Percentiles rank a stretch among this genome's conserved stretches.
These are phyloP conservation scores for Pachycephala philippinensis DNA, from an alignment of 2,113 vertebrate genomes.

Conservation along the genomic window DNA sequence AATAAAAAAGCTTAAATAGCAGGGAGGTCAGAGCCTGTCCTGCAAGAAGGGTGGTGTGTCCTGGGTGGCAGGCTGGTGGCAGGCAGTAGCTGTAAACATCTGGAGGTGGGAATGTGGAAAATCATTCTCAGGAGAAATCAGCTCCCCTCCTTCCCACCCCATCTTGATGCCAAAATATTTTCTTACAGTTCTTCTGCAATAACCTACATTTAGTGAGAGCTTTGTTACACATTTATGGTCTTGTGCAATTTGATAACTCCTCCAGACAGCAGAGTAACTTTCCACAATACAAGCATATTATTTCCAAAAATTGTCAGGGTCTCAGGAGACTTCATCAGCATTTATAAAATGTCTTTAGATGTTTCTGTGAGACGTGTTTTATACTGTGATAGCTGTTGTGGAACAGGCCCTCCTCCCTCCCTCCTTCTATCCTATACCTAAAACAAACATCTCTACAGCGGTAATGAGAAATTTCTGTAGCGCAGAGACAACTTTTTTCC, in stretches of 20 bases:
- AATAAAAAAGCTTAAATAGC: neutral
- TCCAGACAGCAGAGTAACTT: neutral
- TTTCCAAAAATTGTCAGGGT: neutral
- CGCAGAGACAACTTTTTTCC: neutral
- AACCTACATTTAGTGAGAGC: neutral
- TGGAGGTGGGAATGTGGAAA: neutral
- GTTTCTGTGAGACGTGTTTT: neutral
- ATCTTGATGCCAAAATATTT: neutral
- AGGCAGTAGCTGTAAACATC: neutral
- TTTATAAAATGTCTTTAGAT: neutral
- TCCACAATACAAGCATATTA: neutral
- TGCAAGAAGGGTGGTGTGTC: neutral
- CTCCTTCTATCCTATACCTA: neutral
- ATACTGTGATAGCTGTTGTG: neutral
- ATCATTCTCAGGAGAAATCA: neutral
- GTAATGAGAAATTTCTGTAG: neutral
- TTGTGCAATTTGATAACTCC: neutral
- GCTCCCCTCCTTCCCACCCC: neutral
- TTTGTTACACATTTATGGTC: neutral
- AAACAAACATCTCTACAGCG: neutral
- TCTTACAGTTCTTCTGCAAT: neutral
- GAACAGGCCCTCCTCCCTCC: neutral
- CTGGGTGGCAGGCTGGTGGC: neutral
- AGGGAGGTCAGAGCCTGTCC: neutral
- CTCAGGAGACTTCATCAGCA: neutral